Evolutionary conservation across 2,888 invertebrate genomes (phyloP).

Genomic region (Iselma pallidipennis): DNA sequence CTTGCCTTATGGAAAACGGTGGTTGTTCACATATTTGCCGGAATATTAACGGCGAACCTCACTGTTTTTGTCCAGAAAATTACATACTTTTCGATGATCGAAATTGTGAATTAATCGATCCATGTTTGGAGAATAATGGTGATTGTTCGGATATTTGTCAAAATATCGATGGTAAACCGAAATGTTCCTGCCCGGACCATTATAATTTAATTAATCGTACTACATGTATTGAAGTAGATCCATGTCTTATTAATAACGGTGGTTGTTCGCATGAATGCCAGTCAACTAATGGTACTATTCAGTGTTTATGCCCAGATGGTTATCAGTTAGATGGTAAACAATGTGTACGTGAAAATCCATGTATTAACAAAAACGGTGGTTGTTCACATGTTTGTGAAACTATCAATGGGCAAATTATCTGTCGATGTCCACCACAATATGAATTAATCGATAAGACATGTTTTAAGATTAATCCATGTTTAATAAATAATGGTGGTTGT

Average conservation of each 20-base stretch:
- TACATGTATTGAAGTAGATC: slow-evolving; percentile 47
- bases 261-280: slow-evolving; percentile 64
- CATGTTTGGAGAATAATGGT: slow-evolving; percentile 56
- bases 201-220: slow-evolving; percentile 41
- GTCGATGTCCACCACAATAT: slow-evolving; percentile 57
- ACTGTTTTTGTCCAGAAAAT: slow-evolving; percentile 55
- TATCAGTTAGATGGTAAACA: slow-evolving; percentile 43
- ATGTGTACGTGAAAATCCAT: slow-evolving; percentile 43
- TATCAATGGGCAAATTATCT: slow-evolving; percentile 56
- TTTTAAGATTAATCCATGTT: slow-evolving; percentile 55
- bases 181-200: slow-evolving; percentile 59
- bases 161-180: slow-evolving; percentile 54
- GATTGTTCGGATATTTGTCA: slow-evolving; percentile 62
- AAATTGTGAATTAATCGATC: slow-evolving; percentile 40
- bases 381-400: slow-evolving; percentile 61
- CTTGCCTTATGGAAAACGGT: slow-evolving; percentile 51
- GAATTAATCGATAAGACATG: slow-evolving; percentile 50
- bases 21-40: slow-evolving; percentile 56
- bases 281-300: slow-evolving; percentile 36
- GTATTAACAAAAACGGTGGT: slow-evolving; percentile 48
- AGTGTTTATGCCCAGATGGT: slow-evolving; percentile 58
- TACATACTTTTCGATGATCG: slow-evolving; percentile 49
- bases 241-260: slow-evolving; percentile 57
- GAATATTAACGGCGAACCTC: slow-evolving; percentile 58
- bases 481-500: slow-evolving; percentile 56